Evolutionary conservation across 2,113 vertebrate genomes (phyloP).

Genomic region (Chrysochloris asiatica): DNA sequence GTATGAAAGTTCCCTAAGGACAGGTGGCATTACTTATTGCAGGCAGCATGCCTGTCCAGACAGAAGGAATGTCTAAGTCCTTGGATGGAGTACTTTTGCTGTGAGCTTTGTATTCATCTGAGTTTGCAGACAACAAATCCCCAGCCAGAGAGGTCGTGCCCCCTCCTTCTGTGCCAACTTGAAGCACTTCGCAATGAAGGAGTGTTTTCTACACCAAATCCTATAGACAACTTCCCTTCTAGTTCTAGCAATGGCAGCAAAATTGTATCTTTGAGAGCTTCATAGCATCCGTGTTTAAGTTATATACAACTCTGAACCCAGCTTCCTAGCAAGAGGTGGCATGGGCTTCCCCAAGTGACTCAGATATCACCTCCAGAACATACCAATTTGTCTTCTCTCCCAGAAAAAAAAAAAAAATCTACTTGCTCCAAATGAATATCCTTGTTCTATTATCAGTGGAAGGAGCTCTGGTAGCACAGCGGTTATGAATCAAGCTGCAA

Average conservation of each 20-base stretch:
- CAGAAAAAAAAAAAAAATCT: slow-evolving; percentile 23
- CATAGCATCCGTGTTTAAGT: neutral
- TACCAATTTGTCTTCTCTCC: neutral
- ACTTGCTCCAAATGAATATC: neutral
- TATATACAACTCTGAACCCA: neutral
- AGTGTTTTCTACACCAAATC: neutral
- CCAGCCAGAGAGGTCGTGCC: neutral
- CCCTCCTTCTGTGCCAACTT: neutral
- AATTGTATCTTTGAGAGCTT: neutral
- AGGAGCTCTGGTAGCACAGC: too few relatives aligned
- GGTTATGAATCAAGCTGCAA: too few relatives aligned
- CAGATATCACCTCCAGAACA: neutral
- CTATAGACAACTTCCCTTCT: neutral
- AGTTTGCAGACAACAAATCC: slow-evolving; percentile 1
- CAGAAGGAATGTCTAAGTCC: neutral
- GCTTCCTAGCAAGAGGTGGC: neutral
- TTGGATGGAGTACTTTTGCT: neutral
- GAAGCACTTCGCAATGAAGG: neutral
- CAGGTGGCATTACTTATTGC: neutral
- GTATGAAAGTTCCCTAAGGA: slow-evolving; percentile 18
- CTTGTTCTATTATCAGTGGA: neutral
- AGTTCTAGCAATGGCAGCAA: neutral
- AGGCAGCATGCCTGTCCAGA: neutral
- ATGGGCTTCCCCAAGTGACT: neutral
- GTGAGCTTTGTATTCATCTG: neutral